A percentile compares a stretch with the other conserved stretches of the same genome.
phyloP scores from a whole-genome alignment of 2,888 invertebrate species.

The Ophonus ardosiacus region DNA sequence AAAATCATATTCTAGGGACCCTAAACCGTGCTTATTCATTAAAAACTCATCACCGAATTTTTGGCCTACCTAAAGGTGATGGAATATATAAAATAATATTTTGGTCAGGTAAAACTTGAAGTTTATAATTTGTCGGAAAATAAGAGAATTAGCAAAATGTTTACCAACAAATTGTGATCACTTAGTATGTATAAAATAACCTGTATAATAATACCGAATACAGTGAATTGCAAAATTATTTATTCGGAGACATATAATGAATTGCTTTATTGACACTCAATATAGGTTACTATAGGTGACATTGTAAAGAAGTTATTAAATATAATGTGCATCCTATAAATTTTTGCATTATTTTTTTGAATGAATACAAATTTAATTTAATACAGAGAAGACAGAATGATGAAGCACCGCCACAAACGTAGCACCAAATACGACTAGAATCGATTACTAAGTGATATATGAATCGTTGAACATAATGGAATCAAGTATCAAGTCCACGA shows the following conservation, averaged over 20 bases:
- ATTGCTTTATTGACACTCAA: not conserved
- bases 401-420: conserved; percentile 20
- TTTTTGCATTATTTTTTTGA: not conserved
- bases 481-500: conserved; percentile 43
- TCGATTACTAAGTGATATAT: conserved; percentile 48
- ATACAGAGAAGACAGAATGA: conserved; percentile 45
- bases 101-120: too few relatives aligned
- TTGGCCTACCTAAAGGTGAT: too few relatives aligned
- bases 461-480: conserved; percentile 9
- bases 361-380: conserved; percentile 30
- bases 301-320: not conserved
- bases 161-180: too few relatives aligned
- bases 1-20: too few relatives aligned
- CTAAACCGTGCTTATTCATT: too few relatives aligned
- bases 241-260: not conserved
- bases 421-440: conserved; percentile 49
- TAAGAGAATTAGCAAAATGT: too few relatives aligned
- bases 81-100: too few relatives aligned
- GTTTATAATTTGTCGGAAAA: too few relatives aligned
- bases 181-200: not conserved
- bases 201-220: not conserved
- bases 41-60: too few relatives aligned
- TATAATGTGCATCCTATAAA: not conserved
- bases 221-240: not conserved
- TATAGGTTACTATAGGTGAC: not conserved